Base-by-base conservation (phyloP, 2,888 invertebrate genomes). In the Temnothorax ravouxi region DNA sequence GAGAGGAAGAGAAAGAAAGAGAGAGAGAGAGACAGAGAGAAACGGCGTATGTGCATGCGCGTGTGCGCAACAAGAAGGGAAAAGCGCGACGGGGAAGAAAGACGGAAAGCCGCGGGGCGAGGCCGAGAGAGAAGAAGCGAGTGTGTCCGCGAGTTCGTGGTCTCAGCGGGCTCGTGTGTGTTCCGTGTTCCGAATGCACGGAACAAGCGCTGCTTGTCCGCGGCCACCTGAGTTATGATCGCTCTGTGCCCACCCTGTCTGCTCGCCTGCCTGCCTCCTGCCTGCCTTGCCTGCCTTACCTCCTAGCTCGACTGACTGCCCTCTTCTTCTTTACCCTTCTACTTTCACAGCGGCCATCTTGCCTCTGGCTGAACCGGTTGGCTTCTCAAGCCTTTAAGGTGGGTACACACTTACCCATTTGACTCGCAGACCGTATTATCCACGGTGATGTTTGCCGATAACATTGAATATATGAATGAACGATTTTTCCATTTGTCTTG, bases 191-290 rank as follows among this genome's bases (percentile, higher is more conserved):
- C 92, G 90, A 92, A 91, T 91, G 92, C 92, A 91, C 89, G 89
- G 91, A 93, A 93, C 93, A 93, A 93, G 93, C 92, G 91, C 91
- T 92, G 92, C 92, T 91, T 92, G 92, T 93, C 92, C 91, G 90
- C 92, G 90, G 88, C 91, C 91, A 91, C 91, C 91, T 93, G 93
- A 94, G 92, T 93, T 94, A 94, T 93, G 93, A 93, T 93, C 91
- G 91, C 88, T 91, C 89, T 88, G 88, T 91, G 91, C 93, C 93
- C 92, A 92, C 93, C 93, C 93, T 92, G 93, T 82, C 88, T 90
- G 92, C 87, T 87, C 84, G 88, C 85, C 83, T 87, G 86, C 84
- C 82, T 86, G 79, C 91, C 90, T 88, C 83, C 88, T 88, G 90
- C 86, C 87, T 86, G 88, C 84, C 84, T 15, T 84, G 86, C 86